Evolutionary conservation across 2,797 vertebrate genomes (phyloP).

Genomic region (Scyliorhinus canicula): DNA sequence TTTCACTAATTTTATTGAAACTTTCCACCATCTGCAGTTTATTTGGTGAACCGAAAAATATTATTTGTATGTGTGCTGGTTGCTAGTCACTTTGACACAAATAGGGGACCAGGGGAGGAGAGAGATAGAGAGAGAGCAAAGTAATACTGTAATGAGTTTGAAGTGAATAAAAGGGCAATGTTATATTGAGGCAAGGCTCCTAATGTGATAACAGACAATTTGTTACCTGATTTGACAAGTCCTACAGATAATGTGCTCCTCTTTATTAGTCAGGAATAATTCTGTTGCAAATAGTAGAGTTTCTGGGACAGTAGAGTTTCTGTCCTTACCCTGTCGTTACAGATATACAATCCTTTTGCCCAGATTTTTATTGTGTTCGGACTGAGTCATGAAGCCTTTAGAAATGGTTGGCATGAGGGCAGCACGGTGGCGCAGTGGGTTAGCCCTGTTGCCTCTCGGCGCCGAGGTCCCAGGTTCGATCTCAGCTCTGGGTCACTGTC

Average conservation of each 20-base stretch:
- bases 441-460: too few species aligned
- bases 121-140: background rate
- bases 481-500: too few species aligned
- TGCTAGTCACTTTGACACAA: background rate
- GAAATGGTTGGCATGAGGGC: too few species aligned
- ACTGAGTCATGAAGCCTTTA: too few species aligned
- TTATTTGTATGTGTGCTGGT: background rate
- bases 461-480: too few species aligned
- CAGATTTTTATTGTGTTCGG: too few species aligned
- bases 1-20: background rate
- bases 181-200: background rate
- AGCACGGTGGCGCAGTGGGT: too few species aligned
- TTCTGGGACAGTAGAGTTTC: background rate
- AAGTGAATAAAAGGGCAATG: background rate
- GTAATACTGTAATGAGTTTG: background rate
- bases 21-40: background rate
- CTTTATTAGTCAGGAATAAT: background rate
- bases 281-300: background rate
- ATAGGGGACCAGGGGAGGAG: background rate
- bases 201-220: background rate
- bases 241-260: background rate
- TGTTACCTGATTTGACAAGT: background rate
- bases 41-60: background rate
- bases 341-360: background rate
- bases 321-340: background rate